Percentiles rank a stretch among this genome's conserved stretches.
phyloP scores from a whole-genome alignment of 2,113 vertebrate species.

The Zonotrichia leucophrys region DNA sequence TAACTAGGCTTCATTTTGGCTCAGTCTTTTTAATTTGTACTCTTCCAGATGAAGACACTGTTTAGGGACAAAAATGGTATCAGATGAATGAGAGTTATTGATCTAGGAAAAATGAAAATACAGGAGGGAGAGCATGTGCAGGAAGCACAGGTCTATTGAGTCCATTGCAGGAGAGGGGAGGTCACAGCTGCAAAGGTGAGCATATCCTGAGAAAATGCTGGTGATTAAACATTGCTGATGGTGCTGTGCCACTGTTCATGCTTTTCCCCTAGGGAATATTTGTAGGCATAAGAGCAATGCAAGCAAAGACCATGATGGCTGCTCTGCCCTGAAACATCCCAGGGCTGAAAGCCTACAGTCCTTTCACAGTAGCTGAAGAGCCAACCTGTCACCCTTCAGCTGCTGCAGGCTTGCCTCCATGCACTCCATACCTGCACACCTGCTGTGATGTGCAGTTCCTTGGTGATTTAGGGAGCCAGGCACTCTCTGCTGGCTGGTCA shows the following conservation, averaged over 20 bases:
- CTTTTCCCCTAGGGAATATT: neutral
- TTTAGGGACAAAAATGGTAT: neutral
- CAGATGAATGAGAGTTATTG: neutral
- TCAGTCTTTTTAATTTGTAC: neutral
- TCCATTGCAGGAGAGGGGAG: neutral
- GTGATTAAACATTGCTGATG: neutral
- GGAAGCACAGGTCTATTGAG: neutral
- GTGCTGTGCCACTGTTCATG: neutral
- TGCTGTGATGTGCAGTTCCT: accelerated
- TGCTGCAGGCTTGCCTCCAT: neutral
- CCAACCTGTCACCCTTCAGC: neutral
- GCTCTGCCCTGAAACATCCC: neutral
- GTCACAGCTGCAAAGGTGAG: neutral
- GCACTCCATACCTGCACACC: neutral
- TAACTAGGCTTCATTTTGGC: neutral
- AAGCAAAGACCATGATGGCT: neutral
- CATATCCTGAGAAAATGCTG: neutral
- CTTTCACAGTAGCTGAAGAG: neutral
- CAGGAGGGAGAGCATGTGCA: neutral
- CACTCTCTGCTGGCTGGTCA: neutral
- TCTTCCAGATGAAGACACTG: neutral
- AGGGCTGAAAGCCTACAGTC: neutral
- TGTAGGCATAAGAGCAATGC: neutral
- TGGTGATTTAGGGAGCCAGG: neutral
- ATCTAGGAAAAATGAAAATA: neutral